Conservation (phyloP, 1,140 invertebrate genomes). For the Halictus rubicundus region DNA sequence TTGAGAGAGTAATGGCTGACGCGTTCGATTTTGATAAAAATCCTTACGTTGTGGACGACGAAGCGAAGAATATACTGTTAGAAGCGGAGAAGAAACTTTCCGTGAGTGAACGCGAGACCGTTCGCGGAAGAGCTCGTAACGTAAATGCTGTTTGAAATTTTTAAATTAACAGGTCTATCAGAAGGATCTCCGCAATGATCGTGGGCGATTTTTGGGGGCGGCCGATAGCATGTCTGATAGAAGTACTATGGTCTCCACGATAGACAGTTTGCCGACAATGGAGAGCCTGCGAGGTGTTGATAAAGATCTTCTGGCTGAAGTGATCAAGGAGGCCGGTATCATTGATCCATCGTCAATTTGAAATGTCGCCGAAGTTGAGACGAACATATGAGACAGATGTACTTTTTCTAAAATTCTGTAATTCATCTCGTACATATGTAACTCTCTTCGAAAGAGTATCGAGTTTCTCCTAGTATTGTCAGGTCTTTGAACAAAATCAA, state of each 20-base stretch:
- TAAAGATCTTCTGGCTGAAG: background rate
- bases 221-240: background rate
- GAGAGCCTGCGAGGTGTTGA: background rate
- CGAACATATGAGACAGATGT: background rate
- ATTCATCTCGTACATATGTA: slow-evolving; percentile 6
- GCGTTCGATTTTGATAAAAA: slow-evolving; percentile 5
- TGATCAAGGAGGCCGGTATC: background rate
- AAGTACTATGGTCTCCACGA: background rate
- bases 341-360: slow-evolving; percentile 3
- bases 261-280: background rate
- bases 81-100: background rate
- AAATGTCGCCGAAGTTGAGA: background rate
- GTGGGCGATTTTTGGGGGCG: background rate
- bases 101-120: slow-evolving; percentile 3
- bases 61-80: slow-evolving; percentile 2
- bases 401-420: slow-evolving; percentile 4
- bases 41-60: background rate
- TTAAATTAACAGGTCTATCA: background rate
- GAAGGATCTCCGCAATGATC: background rate
- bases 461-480: background rate
- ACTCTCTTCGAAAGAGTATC: background rate
- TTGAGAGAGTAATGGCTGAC: background rate
- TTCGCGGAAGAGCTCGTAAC: background rate
- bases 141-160: background rate
- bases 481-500: background rate